Conservation (phyloP, 2,888 invertebrate species). For the Hirtodrosophila duncani region DNA sequence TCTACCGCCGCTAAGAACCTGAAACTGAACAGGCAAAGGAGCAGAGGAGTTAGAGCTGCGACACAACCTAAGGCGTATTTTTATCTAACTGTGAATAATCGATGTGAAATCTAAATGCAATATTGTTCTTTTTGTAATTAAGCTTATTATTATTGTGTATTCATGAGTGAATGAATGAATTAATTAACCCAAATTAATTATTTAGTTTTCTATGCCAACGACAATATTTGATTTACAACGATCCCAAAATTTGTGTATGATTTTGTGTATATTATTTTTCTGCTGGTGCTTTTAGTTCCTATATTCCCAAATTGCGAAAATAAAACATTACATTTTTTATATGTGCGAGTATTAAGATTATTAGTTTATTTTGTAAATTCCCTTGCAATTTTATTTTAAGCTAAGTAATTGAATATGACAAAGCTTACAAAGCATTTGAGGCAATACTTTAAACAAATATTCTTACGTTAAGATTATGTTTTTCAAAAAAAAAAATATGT, state of each 20-base stretch:
- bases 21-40: constrained; percentile 16
- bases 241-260: constrained; percentile 12
- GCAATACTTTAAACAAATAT: constrained; percentile 51
- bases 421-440: constrained; percentile 72
- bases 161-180: constrained; percentile 14
- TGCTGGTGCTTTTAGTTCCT: constrained; percentile 74
- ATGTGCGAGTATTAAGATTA: constrained; percentile 3
- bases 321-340: constrained; percentile 22
- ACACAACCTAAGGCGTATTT: too few species aligned
- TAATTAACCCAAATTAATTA: constrained; percentile 12
- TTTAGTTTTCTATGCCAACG: constrained; percentile 26
- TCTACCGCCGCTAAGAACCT: constrained; percentile 43
- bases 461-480: constrained; percentile 16
- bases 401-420: constrained; percentile 61
- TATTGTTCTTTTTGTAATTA: constrained; percentile 36
- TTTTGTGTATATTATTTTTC: constrained; percentile 36
- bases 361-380: constrained; percentile 24
- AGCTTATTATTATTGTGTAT: constrained; percentile 12
- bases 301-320: too few species aligned
- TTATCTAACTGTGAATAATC: constrained; percentile 48
- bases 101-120: constrained; percentile 62
- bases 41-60: too few species aligned
- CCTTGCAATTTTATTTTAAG: constrained; percentile 38
- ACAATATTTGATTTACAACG: constrained; percentile 41
- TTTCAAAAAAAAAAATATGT: too few species aligned